A percentile compares a stretch with the other conserved stretches of the same genome.
phyloP scores from a whole-genome alignment of 2,888 invertebrate genomes.

The Diplazon laetatorius region DNA sequence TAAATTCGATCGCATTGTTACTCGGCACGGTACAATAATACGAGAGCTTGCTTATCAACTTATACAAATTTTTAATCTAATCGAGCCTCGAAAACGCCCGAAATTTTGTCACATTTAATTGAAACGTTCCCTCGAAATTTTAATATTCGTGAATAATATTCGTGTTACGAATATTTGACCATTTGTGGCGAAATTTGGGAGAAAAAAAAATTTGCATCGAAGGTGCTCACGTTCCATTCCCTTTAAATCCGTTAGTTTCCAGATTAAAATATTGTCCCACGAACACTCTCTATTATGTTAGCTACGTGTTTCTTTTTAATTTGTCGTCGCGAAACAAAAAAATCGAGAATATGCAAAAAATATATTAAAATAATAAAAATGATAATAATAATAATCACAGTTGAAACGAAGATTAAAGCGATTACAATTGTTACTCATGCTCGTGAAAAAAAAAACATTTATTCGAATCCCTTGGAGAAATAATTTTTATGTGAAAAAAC shows the following conservation, averaged over 20 bases:
- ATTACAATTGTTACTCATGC: no score
- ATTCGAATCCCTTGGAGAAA: constrained; percentile 25
- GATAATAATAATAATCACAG: constrained; percentile 23
- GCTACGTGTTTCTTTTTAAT: constrained; percentile 40
- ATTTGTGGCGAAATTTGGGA: not conserved
- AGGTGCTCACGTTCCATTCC: constrained; percentile 46
- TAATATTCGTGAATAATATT: constrained; percentile 18
- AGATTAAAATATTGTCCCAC: constrained; percentile 30
- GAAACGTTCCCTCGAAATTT: constrained; percentile 8
- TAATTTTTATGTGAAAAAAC: constrained; percentile 8
- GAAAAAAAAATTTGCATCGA: not conserved
- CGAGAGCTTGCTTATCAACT: constrained; percentile 27
- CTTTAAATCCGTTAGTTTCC: constrained; percentile 57
- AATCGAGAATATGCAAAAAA: not conserved
- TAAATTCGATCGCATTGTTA: constrained; percentile 19
- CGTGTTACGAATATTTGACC: not conserved
- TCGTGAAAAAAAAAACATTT: constrained; percentile 6
- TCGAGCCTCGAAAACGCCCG: constrained; percentile 23
- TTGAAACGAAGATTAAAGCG: constrained; percentile 33
- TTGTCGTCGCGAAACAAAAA: constrained; percentile 37
- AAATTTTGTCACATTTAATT: not conserved
- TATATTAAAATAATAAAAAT: no score
- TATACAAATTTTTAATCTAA: constrained; percentile 49
- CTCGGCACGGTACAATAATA: constrained; percentile 12
- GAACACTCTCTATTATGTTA: constrained; percentile 60